Evolutionary conservation across 1,140 invertebrate species (phyloP), one percentile per base, ranked within the genome.

Genomic region (Eciton burchellii): DNA sequence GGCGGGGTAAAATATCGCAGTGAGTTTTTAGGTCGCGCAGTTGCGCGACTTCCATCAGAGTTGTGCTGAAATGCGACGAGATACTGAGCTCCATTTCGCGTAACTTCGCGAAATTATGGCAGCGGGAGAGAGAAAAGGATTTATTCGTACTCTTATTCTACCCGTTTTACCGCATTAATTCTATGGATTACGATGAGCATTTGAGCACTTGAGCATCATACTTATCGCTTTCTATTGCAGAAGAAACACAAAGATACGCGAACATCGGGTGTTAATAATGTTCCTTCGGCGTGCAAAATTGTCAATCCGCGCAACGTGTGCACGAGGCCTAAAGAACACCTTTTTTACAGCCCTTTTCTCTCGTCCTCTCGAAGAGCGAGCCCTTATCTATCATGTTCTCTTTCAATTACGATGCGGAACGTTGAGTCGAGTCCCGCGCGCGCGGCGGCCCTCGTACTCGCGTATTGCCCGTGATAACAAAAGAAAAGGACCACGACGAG

Each of bases 341-440:
- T 21, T 41, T 57, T 71, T 49, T 26, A 43, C 11, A 24, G 19
- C 9, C 24, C 52, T 45, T 60, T 57, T 60, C 45, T 24, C 26
- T 74, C 45, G 66, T 82, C 59, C 66, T 81, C 83, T 86, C 63
- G 49, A 84, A 56, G 70, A 62, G 49, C 49, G 62, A 70, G 70
- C 77, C 71, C 72, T 86, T 89, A 88, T 88, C 82, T 74, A 88
- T 89, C 88, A 89, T 88, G 57, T 88, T 84, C 86, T 76, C 54
- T 73, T 83, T 88, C 81, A 82, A 88, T 88, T 88, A 88, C 86
- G 70, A 88, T 81, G 73, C 86, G 72, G 65, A 73, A 85, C 84
- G 71, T 88, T 73, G 70, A 88, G 29, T 76, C 68, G 66, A 72
- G 54, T 66, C 19, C 54, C 49, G 49, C 21, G 71, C 56, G 35